phyloP scores from a whole-genome alignment of 2,113 vertebrate species.

The Mellivora capensis region DNA sequence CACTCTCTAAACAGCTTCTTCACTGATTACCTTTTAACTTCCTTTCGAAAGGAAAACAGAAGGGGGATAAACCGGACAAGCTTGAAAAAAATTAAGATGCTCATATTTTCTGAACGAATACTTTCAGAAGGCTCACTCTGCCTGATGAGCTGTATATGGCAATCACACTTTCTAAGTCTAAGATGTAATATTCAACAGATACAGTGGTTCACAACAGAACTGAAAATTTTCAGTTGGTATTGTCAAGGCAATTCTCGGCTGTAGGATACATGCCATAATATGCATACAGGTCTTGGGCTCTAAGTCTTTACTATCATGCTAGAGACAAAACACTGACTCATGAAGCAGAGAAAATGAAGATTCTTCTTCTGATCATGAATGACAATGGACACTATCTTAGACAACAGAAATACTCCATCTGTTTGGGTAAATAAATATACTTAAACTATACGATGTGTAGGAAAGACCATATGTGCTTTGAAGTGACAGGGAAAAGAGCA shows the following conservation, averaged over 20 bases:
- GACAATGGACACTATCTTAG: neutral
- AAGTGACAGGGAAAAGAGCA: neutral
- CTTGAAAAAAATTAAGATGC: neutral
- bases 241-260: neutral
- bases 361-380: neutral
- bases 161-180: neutral
- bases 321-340: neutral
- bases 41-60: slow-evolving; percentile 16
- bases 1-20: slow-evolving; percentile 35
- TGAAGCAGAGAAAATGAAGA: neutral
- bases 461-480: slow-evolving; percentile 24
- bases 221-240: neutral
- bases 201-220: neutral
- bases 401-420: neutral
- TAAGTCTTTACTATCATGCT: neutral
- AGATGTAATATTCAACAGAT: neutral
- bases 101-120: slow-evolving; percentile 14
- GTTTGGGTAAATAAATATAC: neutral
- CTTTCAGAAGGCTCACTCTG: neutral
- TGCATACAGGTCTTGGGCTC: neutral
- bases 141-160: neutral
- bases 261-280: neutral
- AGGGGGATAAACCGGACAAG: neutral
- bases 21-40: slow-evolving; percentile 45
- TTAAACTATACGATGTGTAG: slow-evolving; percentile 2